phyloP scores from a whole-genome alignment of 2,113 vertebrate species.

The Syrrhaptes paradoxus region DNA sequence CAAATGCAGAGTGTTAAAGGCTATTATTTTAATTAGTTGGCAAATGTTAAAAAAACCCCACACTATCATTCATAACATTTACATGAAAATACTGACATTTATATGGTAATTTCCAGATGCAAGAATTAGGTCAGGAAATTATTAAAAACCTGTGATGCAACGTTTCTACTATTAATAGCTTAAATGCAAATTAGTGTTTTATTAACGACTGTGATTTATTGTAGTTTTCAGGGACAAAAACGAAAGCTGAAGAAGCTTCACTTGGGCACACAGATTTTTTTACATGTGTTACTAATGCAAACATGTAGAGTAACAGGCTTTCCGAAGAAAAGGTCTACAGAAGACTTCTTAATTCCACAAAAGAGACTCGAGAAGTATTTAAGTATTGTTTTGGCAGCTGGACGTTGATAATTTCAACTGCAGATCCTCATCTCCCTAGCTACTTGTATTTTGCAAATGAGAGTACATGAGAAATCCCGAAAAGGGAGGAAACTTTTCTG shows the following conservation, averaged over 20 bases:
- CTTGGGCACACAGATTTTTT: background rate
- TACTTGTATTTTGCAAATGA: background rate
- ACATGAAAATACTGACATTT: slow-evolving; percentile 11
- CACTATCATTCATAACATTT: background rate
- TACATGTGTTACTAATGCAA: background rate
- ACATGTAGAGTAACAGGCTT: background rate
- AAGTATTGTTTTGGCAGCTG: background rate
- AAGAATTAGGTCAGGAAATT: slow-evolving; percentile 15
- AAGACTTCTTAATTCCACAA: background rate
- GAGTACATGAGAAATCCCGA: background rate
- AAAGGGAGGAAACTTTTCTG: background rate
- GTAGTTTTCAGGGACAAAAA: background rate
- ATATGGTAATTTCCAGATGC: slow-evolving; percentile 2
- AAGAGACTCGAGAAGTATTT: background rate
- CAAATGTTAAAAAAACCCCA: background rate
- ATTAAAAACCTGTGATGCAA: background rate
- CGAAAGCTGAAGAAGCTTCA: background rate
- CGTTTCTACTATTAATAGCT: background rate
- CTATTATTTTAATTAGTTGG: background rate
- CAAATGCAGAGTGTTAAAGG: background rate
- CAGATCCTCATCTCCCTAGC: background rate
- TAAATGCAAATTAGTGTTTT: background rate
- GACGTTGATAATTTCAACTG: background rate
- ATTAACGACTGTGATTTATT: background rate
- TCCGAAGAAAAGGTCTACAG: background rate